Evolutionary conservation across 2,797 vertebrate genomes (phyloP).

Genomic region (Bovichtus variegatus): DNA sequence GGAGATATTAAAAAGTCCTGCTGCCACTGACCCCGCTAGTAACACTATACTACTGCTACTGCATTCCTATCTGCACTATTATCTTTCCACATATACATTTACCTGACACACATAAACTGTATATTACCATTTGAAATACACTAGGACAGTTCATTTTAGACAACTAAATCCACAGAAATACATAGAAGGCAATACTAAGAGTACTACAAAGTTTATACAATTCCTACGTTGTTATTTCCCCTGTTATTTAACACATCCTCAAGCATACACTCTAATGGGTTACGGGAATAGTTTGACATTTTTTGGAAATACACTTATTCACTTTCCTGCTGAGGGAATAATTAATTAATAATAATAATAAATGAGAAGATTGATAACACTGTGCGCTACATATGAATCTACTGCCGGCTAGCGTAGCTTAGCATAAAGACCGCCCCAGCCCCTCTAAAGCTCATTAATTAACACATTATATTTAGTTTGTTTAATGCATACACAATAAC

Average conservation of each 20-base stretch:
- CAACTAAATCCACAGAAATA: neutral
- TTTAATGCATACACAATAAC: neutral
- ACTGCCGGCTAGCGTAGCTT: conserved; percentile 1
- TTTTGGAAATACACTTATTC: neutral
- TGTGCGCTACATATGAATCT: neutral
- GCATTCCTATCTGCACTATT: conserved; percentile 30
- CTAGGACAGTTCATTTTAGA: neutral
- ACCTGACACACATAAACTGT: neutral
- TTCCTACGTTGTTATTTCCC: too few relatives aligned
- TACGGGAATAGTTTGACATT: neutral
- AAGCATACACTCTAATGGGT: neutral
- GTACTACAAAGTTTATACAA: neutral
- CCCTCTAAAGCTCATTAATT: neutral
- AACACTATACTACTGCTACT: conserved; percentile 53
- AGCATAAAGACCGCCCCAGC: neutral
- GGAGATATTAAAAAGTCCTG: conserved; percentile 76
- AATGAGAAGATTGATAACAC: neutral
- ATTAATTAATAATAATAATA: too few relatives aligned
- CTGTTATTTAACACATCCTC: neutral
- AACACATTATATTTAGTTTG: neutral
- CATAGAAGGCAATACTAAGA: neutral
- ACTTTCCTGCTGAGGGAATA: neutral
- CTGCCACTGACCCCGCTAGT: conserved; percentile 72
- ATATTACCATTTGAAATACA: neutral
- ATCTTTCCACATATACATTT: conserved; percentile 4